These are phyloP conservation scores for Psophia crepitans DNA, from an alignment of 2,113 vertebrate species.

Conservation along the genomic window DNA sequence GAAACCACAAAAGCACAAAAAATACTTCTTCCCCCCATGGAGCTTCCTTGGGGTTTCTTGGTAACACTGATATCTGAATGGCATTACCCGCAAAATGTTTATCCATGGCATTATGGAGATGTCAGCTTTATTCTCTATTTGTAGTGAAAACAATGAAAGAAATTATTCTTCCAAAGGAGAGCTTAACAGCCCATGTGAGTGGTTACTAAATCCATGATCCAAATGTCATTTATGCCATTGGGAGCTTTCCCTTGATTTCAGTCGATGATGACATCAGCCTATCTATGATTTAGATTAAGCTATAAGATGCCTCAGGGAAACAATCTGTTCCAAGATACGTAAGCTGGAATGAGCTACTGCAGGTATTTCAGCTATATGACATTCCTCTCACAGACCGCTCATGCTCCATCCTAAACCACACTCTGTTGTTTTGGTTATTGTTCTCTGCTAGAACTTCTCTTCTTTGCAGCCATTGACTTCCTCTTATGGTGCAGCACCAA, in stretches of 20 bases:
- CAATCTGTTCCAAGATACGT: background rate
- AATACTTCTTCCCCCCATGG: background rate
- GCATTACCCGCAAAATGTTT: background rate
- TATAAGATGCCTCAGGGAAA: background rate
- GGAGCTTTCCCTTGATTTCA: background rate
- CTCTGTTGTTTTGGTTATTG: background rate
- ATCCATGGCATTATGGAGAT: slow-evolving; percentile 11
- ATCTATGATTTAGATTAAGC: background rate
- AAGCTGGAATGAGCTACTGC: background rate
- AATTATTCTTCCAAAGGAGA: background rate
- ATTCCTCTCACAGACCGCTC: background rate
- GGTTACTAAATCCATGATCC: background rate
- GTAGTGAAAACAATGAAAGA: background rate
- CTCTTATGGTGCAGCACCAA: background rate
- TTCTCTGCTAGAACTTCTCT: background rate
- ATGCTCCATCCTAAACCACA: background rate
- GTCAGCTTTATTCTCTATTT: slow-evolving; percentile 35
- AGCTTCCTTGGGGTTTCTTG: slow-evolving; percentile 31
- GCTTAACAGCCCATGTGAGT: background rate
- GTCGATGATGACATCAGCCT: background rate
- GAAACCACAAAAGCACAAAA: slow-evolving; percentile 37
- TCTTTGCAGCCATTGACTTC: background rate
- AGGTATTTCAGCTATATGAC: background rate
- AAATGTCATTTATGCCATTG: background rate
- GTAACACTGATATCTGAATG: slow-evolving; percentile 21